A percentile compares a stretch with the other conserved stretches of the same genome.
Conservation (phyloP, 2,888 invertebrate genomes). For the Tetragnatha montana region DNA sequence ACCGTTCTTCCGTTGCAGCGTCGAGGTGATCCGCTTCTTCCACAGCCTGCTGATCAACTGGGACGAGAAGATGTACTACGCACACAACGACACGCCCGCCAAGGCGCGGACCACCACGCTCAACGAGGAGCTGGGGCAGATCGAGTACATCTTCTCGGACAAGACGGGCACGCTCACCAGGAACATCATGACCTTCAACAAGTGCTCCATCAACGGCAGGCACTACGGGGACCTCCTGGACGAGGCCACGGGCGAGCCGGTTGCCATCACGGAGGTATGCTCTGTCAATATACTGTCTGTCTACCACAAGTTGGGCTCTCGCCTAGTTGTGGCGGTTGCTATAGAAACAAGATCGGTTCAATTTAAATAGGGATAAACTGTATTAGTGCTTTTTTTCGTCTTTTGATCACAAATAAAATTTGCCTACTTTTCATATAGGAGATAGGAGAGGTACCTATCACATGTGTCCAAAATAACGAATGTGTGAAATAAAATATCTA, state of each 20-base stretch:
- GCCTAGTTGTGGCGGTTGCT: too few species aligned
- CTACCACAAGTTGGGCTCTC: too few species aligned
- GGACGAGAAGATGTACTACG: slow-evolving; percentile 98
- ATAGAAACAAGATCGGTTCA: too few species aligned
- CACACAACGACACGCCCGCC: slow-evolving; percentile 90
- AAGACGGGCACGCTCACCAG: slow-evolving; percentile 99
- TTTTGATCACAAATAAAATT: too few species aligned
- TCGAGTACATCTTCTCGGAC: slow-evolving; percentile 99
- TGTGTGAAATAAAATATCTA: too few species aligned
- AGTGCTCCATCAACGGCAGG: slow-evolving; percentile 94
- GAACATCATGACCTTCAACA: slow-evolving; percentile 99
- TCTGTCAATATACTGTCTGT: too few species aligned
- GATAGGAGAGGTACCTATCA: too few species aligned
- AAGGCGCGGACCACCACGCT: slow-evolving; percentile 97
- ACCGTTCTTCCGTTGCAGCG: slow-evolving; percentile 77
- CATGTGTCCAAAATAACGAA: too few species aligned
- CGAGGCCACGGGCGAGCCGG: slow-evolving; percentile 88
- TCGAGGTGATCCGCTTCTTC: slow-evolving; percentile 95
- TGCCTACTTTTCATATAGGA: too few species aligned
- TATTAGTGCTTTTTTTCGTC: too few species aligned
- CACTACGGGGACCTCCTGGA: slow-evolving; percentile 95
- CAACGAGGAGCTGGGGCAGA: slow-evolving; percentile 98
- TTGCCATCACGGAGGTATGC: slow-evolving; percentile 75
- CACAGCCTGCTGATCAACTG: slow-evolving; percentile 99
- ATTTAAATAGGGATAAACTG: too few species aligned